Evolutionary conservation across 92 coral and sea anemone species (phyloP).

Genomic region (Porites divaricata): DNA sequence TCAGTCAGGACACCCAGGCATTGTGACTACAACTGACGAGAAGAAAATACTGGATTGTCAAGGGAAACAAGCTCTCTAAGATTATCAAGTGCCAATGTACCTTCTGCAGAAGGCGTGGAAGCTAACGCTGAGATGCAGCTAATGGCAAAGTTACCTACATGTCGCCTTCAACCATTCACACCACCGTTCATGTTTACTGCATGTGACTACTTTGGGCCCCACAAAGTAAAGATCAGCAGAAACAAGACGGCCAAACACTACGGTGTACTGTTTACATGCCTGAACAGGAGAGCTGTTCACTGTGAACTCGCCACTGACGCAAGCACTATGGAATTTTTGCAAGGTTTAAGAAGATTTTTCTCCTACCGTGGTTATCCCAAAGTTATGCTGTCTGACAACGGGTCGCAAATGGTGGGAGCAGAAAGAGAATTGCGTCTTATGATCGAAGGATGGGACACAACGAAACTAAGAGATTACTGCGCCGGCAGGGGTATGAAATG

Average conservation of each 20-base stretch:
- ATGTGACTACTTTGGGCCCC: conserved; percentile 43
- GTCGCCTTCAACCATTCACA: not conserved
- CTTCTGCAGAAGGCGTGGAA: conserved; percentile 5
- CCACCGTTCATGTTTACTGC: not conserved
- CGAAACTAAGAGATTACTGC: conserved; percentile 22
- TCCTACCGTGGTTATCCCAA: conserved; percentile 49
- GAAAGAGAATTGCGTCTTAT: conserved; percentile 17
- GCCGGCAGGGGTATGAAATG: conserved; percentile 33
- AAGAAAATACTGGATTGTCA: conserved; percentile 37
- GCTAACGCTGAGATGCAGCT: not conserved
- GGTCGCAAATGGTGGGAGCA: conserved; percentile 45
- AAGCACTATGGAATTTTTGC: conserved; percentile 38
- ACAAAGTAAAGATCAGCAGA: conserved; percentile 36
- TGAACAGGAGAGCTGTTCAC: conserved; percentile 44
- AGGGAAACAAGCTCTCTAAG: conserved; percentile 41
- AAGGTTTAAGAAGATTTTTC: conserved; percentile 42
- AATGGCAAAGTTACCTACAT: not conserved
- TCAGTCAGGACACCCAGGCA: not conserved
- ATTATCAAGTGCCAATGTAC: conserved; percentile 26
- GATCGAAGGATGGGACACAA: conserved; percentile 26
- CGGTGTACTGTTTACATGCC: conserved; percentile 53
- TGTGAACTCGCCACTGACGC: conserved; percentile 47
- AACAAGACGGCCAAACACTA: conserved; percentile 48
- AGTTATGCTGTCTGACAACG: conserved; percentile 29
- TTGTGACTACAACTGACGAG: conserved; percentile 31